phyloP scores from a whole-genome alignment of 2,797 vertebrate genomes.

The Linurgus olivaceus region DNA sequence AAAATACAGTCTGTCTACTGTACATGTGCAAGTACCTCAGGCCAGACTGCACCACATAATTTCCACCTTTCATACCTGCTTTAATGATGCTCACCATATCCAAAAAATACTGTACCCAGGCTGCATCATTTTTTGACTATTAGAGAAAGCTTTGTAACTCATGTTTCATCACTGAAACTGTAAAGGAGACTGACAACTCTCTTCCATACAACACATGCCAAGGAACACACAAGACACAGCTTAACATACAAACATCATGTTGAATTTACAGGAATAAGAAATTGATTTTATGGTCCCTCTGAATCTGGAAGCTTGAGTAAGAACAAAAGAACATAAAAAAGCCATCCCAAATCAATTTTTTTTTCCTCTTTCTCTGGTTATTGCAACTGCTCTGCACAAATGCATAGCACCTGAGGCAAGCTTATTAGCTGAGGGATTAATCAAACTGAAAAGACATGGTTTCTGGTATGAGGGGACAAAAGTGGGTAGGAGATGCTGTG shows the following conservation, averaged over 20 bases:
- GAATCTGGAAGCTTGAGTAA: not conserved
- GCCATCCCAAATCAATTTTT: rapidly evolving
- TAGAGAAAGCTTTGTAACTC: not conserved
- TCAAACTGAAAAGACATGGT: rapidly evolving
- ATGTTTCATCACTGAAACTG: not conserved
- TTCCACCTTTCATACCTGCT: not conserved
- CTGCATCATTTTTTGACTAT: not conserved
- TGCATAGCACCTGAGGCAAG: not conserved
- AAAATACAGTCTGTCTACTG: not conserved
- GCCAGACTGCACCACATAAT: not conserved
- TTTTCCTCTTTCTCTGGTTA: not conserved
- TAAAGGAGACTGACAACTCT: not conserved
- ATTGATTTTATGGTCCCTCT: not conserved
- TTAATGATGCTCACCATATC: not conserved
- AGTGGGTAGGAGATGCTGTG: not conserved
- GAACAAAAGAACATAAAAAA: not conserved
- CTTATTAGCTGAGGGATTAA: not conserved
- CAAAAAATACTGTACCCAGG: not conserved
- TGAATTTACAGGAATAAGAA: not conserved
- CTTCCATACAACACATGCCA: not conserved
- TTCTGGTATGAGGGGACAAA: not conserved
- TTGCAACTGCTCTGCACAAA: not conserved
- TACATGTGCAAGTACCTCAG: not conserved
- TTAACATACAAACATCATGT: not conserved
- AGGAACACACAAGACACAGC: not conserved